Evolutionary conservation across 2,888 invertebrate genomes (phyloP), one percentile per base, ranked within the genome.

Genomic region (Gymnocheta viridis): DNA sequence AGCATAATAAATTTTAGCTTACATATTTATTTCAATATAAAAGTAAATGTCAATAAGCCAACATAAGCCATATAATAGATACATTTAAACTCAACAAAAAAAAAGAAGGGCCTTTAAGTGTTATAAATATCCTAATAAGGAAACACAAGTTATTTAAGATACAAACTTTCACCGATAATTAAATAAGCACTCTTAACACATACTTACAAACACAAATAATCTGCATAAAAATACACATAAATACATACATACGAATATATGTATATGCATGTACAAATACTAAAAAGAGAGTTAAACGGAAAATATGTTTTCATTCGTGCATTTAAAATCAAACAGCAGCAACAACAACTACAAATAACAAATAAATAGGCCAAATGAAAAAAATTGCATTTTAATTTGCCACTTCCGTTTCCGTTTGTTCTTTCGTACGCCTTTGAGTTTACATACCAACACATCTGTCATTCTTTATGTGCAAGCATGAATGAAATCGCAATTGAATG

Each of bases 381-480:
- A 88, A 87, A 89, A 87, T 87, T 86, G 67, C 86, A 87, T 88
- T 89, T 88, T 87, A 89, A 89, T 89, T 89, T 88, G 87, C 87
- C 78, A 87, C 87, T 88, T 89, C 89, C 89, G 89, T 87, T 88
- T 88, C 88, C 88, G 88, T 82, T 82, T 77, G 27, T 35, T 58
- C 38, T 5, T 29, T 66, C 22, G 12, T 32, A 27, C 3, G n/a
- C 29, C 7, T 54, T 17, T 19, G 4, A 35, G 19, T 19, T 17
- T 35, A 70, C 77, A 67, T 32, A 62, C 51, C 27, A 66, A 64
- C 74, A 47, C 62, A 73, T 41, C 12, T 60, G 41, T 22, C 41
- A 2, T 32, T 32, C 27, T 12, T 51, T 14, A 44, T 29, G n/a
- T 54, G 49, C 17, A n/a, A 22, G 12, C 60, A 41, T 60, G 60